Conservation (phyloP, 23 tunicate genomes). For the Halocynthia roretzi region DNA sequence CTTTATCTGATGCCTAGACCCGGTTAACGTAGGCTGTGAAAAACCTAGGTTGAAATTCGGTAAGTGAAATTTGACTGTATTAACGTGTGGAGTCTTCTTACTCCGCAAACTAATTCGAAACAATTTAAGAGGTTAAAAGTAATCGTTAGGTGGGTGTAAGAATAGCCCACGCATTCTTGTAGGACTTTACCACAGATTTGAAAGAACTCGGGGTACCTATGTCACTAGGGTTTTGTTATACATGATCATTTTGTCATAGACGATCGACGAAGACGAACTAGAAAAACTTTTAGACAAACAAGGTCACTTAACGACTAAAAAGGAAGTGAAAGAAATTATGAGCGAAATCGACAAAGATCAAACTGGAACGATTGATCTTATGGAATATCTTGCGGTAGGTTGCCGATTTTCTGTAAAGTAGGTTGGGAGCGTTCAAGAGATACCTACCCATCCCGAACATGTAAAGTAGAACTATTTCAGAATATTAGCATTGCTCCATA, state of each 20-base stretch:
- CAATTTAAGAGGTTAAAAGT: no score
- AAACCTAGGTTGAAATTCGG: neutral
- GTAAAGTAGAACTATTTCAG: no score
- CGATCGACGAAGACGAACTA: constrained; percentile 63
- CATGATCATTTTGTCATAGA: constrained; percentile 17
- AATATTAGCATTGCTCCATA: no score
- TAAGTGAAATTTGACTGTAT: no score
- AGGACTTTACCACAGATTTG: neutral
- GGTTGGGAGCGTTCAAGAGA: no score
- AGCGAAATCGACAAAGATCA: constrained; percentile 55
- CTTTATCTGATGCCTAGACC: neutral
- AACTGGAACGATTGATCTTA: constrained; percentile 59
- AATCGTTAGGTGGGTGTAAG: no score
- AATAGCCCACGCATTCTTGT: no score
- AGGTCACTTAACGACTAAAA: constrained; percentile 58
- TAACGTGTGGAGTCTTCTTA: no score
- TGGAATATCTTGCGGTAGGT: constrained; percentile 86
- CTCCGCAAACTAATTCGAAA: no score
- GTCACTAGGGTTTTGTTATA: no score
- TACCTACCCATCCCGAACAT: no score
- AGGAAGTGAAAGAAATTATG: constrained; percentile 75
- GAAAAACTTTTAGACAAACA: constrained; percentile 67
- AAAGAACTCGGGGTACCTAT: neutral
- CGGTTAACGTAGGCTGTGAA: neutral
- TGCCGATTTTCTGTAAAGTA: no score